Conservation (phyloP, 2,888 invertebrate genomes). For the Microctonus hyperodae region DNA sequence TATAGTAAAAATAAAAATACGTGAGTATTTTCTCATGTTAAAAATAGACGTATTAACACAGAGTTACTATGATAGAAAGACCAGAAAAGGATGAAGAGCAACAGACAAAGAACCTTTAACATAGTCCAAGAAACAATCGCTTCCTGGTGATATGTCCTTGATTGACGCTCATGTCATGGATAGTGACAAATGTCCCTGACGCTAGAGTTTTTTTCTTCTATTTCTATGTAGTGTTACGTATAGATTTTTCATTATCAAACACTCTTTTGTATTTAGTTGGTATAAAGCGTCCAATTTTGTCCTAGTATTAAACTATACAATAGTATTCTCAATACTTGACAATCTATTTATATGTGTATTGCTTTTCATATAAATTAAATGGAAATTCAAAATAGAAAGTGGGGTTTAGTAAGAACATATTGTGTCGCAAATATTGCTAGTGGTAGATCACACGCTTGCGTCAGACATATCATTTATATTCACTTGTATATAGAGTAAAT, state of each 20-base stretch:
- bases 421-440: not conserved
- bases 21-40: no score
- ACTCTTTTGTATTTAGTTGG: not conserved
- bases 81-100: not conserved
- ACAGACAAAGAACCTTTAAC: not conserved
- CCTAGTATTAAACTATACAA: not conserved
- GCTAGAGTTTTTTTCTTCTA: not conserved
- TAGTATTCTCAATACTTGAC: not conserved
- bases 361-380: not conserved
- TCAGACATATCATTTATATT: not conserved
- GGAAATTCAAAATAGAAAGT: not conserved
- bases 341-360: not conserved
- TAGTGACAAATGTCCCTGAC: conserved; percentile 14
- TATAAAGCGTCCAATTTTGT: not conserved
- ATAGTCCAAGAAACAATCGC: conserved; percentile 1
- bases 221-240: no score
- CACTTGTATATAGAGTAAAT: not conserved
- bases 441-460: not conserved
- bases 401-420: not conserved
- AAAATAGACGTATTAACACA: no score
- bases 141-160: conserved; percentile 1
- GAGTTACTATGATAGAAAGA: no score
- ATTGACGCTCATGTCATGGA: conserved; percentile 1
- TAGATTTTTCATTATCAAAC: not conserved
- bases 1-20: no score